Base-by-base conservation (phyloP, 2,888 invertebrate genomes). In the Aphodius granarius region DNA sequence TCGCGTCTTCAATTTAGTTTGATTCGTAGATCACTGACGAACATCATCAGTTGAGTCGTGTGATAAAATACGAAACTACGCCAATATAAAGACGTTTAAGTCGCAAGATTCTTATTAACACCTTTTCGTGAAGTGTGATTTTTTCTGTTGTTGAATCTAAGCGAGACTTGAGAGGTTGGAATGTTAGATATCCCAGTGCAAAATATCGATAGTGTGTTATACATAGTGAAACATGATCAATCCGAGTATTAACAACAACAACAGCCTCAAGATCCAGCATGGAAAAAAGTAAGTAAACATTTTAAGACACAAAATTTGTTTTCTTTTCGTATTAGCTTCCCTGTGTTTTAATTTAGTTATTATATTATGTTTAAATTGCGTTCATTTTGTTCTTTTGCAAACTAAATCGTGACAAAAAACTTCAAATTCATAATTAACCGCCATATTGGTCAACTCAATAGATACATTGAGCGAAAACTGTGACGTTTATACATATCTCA, bases 231-330 rank as follows among this genome's bases (percentile, higher is more conserved):
- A 21, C 13, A 68, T 68, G 68, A 68, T 68, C 21, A 68, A 68
- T n/a, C 21, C 65, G 62, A 75, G 63, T 65, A 62, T 73, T 64
- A 73, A 77, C 65, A 77, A 77, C 18, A 74, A 77, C 21, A 75
- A 75, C 20, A 68, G 20, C 43, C 19, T 17, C 64, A 18, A 68
- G 22, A 15, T 66, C 15, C 43, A 72, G 71, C 74, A 77, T 74
- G 73, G 75, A 63, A 77, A 77, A 66, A 77, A 75, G 77, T 77
- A 77, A 77, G 77, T 77, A 71, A 19, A n/a, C 62, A 13, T 66
- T 43, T 13, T 68, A 13, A 43, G 6, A 43, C 13, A 2, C 13
- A 13, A 13, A 43, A 43, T 13, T 1, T 23, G 23, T 23, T 43
- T 43, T 43, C 43, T 43, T 43, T 43, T 9, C 9, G 43, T 43